Evolutionary conservation across 2,113 vertebrate genomes (phyloP), one percentile per base, ranked within the genome.

Genomic region (Heterotilapia buettikoferi): DNA sequence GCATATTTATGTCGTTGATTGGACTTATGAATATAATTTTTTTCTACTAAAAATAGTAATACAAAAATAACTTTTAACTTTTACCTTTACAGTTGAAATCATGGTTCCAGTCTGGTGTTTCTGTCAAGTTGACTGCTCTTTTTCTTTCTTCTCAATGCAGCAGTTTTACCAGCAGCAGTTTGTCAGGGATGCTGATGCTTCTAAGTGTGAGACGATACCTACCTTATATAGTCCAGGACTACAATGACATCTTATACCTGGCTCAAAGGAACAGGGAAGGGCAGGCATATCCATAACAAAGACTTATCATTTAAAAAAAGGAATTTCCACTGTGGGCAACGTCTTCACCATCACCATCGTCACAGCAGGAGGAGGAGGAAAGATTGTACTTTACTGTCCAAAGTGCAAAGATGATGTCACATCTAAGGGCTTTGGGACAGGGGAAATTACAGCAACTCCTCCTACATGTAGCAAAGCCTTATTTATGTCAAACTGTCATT

Each of bases 81-180:
- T 84, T 95, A 96, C 96, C 95, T 94, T 90, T 38, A 96, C 36
- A 76, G 43, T 93, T 56, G 91, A 93, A 47, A 96, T 88, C 96
- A 97, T 96, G 78, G 71, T 52, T 92, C 84, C 59, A 71, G 66
- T 50, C 21, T 24, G 43, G 36, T 61, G 14, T 76, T 85, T 45
- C 12, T 88, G 16, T 33, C 52, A 66, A 29, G 78, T 61, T 38
- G 53, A 33, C 52, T 21, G 59, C 54, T 84, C 21, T 76, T 43
- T 89, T 83, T 89, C n/a, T 52, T 21, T 68, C 33, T 68, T 68
- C 63, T 36, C 16, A 59, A 47, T 83, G 54, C 73, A 52, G 83
- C 2, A 50, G 52, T 14, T 54, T 78, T 81, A 81, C 24, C 54
- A 83, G 76, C 83, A 73, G 43, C 56, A 83, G 61, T 66, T 87